Evolutionary conservation across 1,140 invertebrate species (phyloP).

Genomic region (Euwallacea similis): DNA sequence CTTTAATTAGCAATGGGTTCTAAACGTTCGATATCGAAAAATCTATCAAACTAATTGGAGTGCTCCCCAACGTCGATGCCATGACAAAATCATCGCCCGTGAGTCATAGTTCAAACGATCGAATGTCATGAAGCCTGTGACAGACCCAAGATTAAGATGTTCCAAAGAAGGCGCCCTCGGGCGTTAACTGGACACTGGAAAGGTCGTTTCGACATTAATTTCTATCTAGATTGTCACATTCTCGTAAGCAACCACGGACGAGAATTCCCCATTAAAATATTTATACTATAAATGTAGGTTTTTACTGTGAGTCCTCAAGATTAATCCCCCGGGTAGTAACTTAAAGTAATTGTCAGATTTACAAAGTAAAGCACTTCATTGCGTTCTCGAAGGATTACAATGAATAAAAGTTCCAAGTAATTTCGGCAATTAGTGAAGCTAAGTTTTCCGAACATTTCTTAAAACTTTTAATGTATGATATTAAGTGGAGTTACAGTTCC

Average conservation of each 20-base stretch:
- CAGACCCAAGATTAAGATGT: constrained; percentile 27
- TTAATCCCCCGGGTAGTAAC: neutral
- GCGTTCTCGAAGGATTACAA: constrained; percentile 23
- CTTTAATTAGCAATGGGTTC: too few relatives aligned
- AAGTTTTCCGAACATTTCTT: constrained; percentile 26
- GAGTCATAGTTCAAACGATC: constrained; percentile 3
- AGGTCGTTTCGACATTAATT: constrained; percentile 24
- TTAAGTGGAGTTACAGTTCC: constrained; percentile 15
- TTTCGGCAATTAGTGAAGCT: constrained; percentile 21
- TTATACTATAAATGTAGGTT: neutral
- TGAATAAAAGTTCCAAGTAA: constrained; percentile 22
- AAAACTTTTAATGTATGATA: constrained; percentile 24
- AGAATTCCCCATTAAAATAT: constrained; percentile 18
- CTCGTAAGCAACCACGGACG: neutral
- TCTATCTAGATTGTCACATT: constrained; percentile 21
- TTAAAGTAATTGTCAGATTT: constrained; percentile 19
- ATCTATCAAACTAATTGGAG: too few relatives aligned
- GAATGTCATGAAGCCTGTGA: constrained; percentile 23
- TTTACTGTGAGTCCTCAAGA: neutral
- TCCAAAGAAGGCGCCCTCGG: constrained; percentile 11
- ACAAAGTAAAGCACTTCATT: constrained; percentile 21
- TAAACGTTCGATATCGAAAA: too few relatives aligned
- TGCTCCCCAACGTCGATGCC: too few relatives aligned
- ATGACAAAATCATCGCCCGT: too few relatives aligned
- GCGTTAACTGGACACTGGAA: constrained; percentile 28